These are phyloP conservation scores for Diloba caeruleocephala DNA, from an alignment of 2,888 invertebrate species.

Conservation along the genomic window DNA sequence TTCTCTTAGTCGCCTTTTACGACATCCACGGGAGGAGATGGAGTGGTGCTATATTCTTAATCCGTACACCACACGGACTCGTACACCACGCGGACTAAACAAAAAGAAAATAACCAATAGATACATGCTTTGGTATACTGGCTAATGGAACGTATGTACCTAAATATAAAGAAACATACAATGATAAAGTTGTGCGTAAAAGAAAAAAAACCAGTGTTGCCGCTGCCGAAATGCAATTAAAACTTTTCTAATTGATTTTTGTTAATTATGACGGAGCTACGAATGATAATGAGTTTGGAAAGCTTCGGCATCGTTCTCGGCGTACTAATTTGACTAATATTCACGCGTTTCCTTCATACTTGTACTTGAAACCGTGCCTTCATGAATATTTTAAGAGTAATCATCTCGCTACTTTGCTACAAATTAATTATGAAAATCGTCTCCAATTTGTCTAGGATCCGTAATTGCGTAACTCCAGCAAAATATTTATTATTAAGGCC, in stretches of 20 bases:
- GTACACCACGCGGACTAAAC: too few relatives aligned
- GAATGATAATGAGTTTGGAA: slow-evolving; percentile 47
- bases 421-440: slow-evolving; percentile 46
- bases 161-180: too few relatives aligned
- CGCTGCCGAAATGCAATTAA: slow-evolving; percentile 55
- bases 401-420: slow-evolving; percentile 34
- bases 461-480: slow-evolving; percentile 29
- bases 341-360: slow-evolving; percentile 44
- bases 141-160: too few relatives aligned
- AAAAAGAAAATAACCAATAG: too few relatives aligned
- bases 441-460: slow-evolving; percentile 25
- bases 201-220: slow-evolving; percentile 31
- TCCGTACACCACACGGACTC: too few relatives aligned
- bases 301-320: slow-evolving; percentile 39
- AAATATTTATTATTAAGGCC: slow-evolving; percentile 25
- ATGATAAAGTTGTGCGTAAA: slow-evolving; percentile 22
- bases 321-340: slow-evolving; percentile 58
- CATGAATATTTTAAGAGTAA: slow-evolving; percentile 54
- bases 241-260: slow-evolving; percentile 63
- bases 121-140: too few relatives aligned
- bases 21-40: too few relatives aligned
- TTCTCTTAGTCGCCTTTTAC: too few relatives aligned
- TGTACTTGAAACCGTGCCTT: slow-evolving; percentile 53
- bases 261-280: slow-evolving; percentile 52
- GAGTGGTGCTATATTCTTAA: too few relatives aligned